Evolutionary conservation across 2,888 invertebrate genomes (phyloP).

Genomic region (Rutpela maculata): DNA sequence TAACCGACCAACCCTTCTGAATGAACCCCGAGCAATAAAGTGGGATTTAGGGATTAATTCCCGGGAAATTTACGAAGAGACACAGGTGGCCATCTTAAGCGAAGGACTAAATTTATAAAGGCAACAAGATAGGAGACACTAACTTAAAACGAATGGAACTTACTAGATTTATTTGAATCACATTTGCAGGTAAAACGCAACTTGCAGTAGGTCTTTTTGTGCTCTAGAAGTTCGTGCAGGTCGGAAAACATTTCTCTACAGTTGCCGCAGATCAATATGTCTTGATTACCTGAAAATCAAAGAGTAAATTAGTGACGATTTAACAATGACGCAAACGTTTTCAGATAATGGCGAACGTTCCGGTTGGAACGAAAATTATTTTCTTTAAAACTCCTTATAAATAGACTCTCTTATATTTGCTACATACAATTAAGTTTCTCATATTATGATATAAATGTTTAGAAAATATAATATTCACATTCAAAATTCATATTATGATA

Average conservation of each 20-base stretch:
- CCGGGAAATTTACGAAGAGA: slow-evolving; percentile 65
- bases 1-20: slow-evolving; percentile 49
- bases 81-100: slow-evolving; percentile 64
- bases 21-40: slow-evolving; percentile 54
- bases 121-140: slow-evolving; percentile 40
- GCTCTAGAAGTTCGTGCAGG: slow-evolving; percentile 82
- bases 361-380: not conserved
- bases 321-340: slow-evolving; percentile 1
- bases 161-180: slow-evolving; percentile 78
- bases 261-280: slow-evolving; percentile 86
- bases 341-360: not conserved
- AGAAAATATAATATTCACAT: too few species aligned
- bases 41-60: slow-evolving; percentile 60
- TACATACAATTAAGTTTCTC: too few species aligned
- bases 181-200: slow-evolving; percentile 83
- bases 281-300: slow-evolving; percentile 79
- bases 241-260: slow-evolving; percentile 85
- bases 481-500: too few species aligned
- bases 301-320: slow-evolving; percentile 41
- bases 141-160: slow-evolving; percentile 62
- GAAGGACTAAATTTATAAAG: slow-evolving; percentile 39
- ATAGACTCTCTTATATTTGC: not conserved
- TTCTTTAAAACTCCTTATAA: not conserved
- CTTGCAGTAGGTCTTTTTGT: slow-evolving; percentile 84
- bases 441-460: too few species aligned